Conservation (phyloP, 2,113 vertebrate genomes). For the Ammodytes marinus region DNA sequence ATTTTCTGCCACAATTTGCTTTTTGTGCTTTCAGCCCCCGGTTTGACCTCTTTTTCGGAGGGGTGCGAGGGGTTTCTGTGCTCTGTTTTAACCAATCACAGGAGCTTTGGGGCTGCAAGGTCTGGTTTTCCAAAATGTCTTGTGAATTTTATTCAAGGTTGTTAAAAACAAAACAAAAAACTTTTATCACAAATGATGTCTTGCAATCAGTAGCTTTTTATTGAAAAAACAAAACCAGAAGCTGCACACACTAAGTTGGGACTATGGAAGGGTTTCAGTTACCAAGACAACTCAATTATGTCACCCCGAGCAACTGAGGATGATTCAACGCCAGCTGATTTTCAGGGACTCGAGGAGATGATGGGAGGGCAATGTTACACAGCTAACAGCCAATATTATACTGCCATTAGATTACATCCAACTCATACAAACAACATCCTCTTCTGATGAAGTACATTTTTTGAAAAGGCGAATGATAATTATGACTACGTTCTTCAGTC, state of each 20-base stretch:
- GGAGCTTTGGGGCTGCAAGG: conserved; percentile 43
- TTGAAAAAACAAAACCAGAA: background rate
- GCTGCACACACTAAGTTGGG: too few species aligned
- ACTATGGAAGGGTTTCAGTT: background rate
- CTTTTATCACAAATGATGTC: background rate
- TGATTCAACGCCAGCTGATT: conserved; percentile 47
- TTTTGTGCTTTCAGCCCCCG: conserved; percentile 34
- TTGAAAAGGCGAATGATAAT: conserved; percentile 1
- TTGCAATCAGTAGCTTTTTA: conserved; percentile 22
- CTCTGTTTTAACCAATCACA: conserved; percentile 47
- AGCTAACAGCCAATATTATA: background rate
- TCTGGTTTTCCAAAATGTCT: conserved; percentile 55
- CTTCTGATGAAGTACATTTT: background rate
- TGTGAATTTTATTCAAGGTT: background rate
- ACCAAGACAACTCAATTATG: conserved; percentile 3
- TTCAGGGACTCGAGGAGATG: conserved; percentile 24
- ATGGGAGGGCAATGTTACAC: background rate
- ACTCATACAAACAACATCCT: background rate
- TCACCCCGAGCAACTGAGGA: background rate
- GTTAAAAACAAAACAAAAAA: background rate
- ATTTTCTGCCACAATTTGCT: conserved; percentile 42
- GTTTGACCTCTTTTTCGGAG: conserved; percentile 54
- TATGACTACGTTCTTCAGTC: background rate
- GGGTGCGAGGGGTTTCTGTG: conserved; percentile 6
- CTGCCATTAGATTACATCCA: background rate